Conservation (phyloP, 2,888 invertebrate species). For the Lepidochrysops patricia region DNA sequence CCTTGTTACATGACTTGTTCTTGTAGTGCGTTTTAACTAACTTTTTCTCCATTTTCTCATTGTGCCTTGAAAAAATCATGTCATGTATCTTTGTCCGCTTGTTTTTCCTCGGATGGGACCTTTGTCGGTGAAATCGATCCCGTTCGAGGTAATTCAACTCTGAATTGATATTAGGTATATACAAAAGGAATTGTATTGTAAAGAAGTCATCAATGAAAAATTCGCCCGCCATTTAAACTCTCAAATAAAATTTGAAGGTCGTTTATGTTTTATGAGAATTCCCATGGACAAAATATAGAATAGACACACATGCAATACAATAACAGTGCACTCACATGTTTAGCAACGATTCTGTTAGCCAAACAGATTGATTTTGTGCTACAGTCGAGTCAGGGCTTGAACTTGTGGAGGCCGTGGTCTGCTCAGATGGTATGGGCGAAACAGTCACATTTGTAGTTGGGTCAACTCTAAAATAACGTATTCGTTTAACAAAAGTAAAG, state of each 20-base stretch:
- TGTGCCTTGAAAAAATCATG: slow-evolving; percentile 75
- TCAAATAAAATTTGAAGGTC: not conserved
- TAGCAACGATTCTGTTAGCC: slow-evolving; percentile 44
- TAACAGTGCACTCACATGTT: slow-evolving; percentile 37
- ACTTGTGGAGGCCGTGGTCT: not conserved
- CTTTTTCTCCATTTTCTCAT: slow-evolving; percentile 86
- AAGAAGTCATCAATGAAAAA: too few species aligned
- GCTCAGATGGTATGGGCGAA: not conserved
- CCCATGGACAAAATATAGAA: too few species aligned
- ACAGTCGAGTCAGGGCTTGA: slow-evolving; percentile 23
- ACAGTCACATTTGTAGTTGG: not conserved
- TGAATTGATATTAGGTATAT: too few species aligned
- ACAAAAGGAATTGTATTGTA: too few species aligned
- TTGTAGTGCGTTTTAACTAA: slow-evolving; percentile 80
- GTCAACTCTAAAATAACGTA: not conserved
- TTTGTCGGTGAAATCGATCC: too few species aligned
- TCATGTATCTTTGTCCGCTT: not conserved
- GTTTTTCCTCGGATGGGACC: too few species aligned
- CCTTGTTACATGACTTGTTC: not conserved
- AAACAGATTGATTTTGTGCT: slow-evolving; percentile 26
- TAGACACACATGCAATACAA: not conserved
- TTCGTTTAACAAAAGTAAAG: not conserved
- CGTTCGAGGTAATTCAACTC: too few species aligned
- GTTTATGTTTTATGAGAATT: too few species aligned
- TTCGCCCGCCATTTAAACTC: too few species aligned